These are phyloP conservation scores for Hydra vulgaris DNA, from an alignment of 30 jellyfish, hydroid and myxozoan species.

Conservation along the genomic window DNA sequence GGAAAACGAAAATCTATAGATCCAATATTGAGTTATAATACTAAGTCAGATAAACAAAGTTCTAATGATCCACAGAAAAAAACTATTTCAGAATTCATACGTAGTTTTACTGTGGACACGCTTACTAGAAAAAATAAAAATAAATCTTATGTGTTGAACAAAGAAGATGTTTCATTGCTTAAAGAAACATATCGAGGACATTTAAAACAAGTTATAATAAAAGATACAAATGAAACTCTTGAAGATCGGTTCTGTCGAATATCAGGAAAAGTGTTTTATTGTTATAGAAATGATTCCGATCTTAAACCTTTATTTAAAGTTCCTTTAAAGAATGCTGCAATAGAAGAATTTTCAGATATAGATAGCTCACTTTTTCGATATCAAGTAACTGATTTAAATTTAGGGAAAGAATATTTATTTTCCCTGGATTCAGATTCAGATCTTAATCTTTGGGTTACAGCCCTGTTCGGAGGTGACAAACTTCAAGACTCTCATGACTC, in stretches of 20 bases:
- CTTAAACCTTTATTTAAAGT: conserved; percentile 72
- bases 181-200: conserved; percentile 67
- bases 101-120: conserved; percentile 40
- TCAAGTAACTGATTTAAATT: conserved; percentile 67
- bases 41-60: conserved; percentile 2
- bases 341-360: conserved; percentile 60
- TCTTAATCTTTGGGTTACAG: conserved; percentile 67
- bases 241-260: conserved; percentile 63
- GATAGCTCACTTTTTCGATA: conserved; percentile 20
- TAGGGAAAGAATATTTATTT: conserved; percentile 39
- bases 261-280: conserved; percentile 87
- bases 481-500: conserved; percentile 4
- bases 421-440: conserved; percentile 48
- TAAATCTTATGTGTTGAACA: conserved; percentile 18
- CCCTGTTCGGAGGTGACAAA: conserved; percentile 48
- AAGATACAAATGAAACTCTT: conserved; percentile 12
- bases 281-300: conserved; percentile 36
- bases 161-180: conserved; percentile 46
- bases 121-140: conserved; percentile 32
- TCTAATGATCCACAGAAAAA: conserved; percentile 2
- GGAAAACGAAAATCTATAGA: neutral
- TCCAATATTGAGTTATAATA: neutral
- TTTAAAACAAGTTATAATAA: conserved; percentile 28
- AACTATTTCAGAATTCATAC: conserved; percentile 22
- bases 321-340: conserved; percentile 81